Evolutionary conservation across 2,113 vertebrate genomes (phyloP).

Genomic region (Trogon melanurus): DNA sequence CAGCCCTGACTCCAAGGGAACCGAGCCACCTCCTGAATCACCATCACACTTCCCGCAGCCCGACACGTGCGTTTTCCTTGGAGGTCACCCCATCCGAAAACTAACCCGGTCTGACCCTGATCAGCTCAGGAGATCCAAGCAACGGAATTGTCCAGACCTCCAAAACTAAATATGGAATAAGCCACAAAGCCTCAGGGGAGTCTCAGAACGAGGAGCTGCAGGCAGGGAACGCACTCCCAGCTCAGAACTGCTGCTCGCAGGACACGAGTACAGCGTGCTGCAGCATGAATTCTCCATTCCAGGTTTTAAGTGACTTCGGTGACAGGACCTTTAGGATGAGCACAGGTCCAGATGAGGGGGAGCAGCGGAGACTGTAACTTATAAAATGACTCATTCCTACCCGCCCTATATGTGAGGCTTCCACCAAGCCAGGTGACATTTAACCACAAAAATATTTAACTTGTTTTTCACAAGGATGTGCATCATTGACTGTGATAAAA

Average conservation of each 20-base stretch:
- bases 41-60: not conserved
- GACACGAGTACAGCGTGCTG: not conserved
- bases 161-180: not conserved
- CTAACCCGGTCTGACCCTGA: not conserved
- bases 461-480: conserved; percentile 28
- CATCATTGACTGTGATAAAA: conserved; percentile 11
- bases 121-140: not conserved
- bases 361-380: not conserved
- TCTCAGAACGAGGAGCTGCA: not conserved
- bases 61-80: conserved; percentile 44
- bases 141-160: not conserved
- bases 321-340: not conserved
- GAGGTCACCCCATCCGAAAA: not conserved
- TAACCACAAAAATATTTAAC: conserved; percentile 29
- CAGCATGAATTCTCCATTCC: not conserved
- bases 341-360: not conserved
- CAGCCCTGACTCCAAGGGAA: not conserved
- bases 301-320: not conserved
- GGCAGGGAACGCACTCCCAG: not conserved
- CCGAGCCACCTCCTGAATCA: not conserved
- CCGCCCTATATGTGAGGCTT: not conserved
- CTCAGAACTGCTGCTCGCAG: not conserved
- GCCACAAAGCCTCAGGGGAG: not conserved
- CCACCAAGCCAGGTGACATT: conserved; percentile 13
- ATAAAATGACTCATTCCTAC: not conserved